A percentile compares a stretch with the other conserved stretches of the same genome.
Conservation (phyloP, 2,113 vertebrate genomes). For the Charina bottae region DNA sequence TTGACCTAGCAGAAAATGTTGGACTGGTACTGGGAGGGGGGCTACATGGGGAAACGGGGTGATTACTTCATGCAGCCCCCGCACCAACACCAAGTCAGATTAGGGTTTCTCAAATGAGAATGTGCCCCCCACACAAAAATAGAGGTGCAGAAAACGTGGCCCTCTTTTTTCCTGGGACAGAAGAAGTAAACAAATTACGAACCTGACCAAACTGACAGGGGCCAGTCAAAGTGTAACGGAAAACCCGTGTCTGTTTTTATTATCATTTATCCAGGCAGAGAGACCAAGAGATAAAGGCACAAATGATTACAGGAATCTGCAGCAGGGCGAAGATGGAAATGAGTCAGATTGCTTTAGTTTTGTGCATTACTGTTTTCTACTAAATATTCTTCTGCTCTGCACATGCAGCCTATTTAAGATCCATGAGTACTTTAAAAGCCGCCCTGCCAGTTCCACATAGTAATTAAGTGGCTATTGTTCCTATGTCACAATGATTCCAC, state of each 20-base stretch:
- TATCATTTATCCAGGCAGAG: not conserved
- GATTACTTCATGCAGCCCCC: not conserved
- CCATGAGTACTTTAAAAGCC: not conserved
- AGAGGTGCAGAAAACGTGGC: not conserved
- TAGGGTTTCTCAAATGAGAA: not conserved
- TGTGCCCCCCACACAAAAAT: not conserved
- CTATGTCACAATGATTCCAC: not conserved
- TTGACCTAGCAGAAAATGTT: not conserved
- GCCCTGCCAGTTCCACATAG: not conserved
- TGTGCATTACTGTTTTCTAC: not conserved
- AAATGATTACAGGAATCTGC: not conserved
- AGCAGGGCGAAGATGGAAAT: not conserved
- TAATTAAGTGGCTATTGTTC: constrained; percentile 5
- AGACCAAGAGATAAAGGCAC: not conserved
- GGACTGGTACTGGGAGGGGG: not conserved
- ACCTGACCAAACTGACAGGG: not conserved
- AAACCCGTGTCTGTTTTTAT: not conserved
- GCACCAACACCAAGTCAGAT: not conserved
- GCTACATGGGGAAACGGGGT: not conserved
- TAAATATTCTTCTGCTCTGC: not conserved
- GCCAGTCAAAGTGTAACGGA: not conserved
- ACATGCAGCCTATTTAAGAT: constrained; percentile 1
- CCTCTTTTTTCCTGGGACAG: not conserved
- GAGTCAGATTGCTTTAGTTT: not conserved
- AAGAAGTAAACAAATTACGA: not conserved